Conservation (phyloP, 1,140 invertebrate species). For the Apis laboriosa region DNA sequence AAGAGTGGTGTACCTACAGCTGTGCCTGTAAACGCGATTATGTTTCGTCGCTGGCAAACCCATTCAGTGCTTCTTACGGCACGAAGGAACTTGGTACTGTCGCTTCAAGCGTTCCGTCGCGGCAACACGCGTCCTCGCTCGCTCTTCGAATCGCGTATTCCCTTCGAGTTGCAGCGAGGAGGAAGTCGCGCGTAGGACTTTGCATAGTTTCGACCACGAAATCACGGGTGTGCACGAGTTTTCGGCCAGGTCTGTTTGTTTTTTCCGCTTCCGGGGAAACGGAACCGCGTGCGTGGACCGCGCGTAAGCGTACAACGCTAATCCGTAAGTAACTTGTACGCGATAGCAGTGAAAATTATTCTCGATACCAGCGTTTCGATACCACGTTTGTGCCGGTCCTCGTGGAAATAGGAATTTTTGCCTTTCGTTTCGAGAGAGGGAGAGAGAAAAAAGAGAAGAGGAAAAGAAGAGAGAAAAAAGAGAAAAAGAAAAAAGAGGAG, state of each 20-base stretch:
- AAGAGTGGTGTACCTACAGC: conserved; percentile 62
- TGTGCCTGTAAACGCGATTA: conserved; percentile 64
- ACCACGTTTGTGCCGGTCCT: not conserved
- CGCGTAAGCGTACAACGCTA: not conserved
- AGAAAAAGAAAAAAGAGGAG: not conserved
- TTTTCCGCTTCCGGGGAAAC: not conserved
- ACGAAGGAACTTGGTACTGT: conserved; percentile 57
- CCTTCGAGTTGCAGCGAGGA: not conserved
- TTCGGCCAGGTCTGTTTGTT: not conserved
- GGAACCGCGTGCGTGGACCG: not conserved
- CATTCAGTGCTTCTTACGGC: conserved; percentile 66
- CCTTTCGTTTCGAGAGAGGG: not conserved
- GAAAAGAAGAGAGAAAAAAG: not conserved
- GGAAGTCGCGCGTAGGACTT: not conserved
- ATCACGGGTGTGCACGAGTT: conserved; percentile 10
- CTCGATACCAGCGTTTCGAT: not conserved
- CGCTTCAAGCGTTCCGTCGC: conserved; percentile 21
- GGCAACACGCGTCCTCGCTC: not conserved
- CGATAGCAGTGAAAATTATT: conserved; percentile 3
- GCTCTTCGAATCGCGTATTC: not conserved
- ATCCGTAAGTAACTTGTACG: not conserved
- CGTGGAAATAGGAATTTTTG: not conserved
- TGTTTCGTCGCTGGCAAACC: conserved; percentile 62
- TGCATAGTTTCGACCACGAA: too few species aligned
- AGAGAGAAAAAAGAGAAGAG: not conserved